Evolutionary conservation across 2,797 vertebrate genomes (phyloP).

Genomic region (Sebastolobus alascanus): DNA sequence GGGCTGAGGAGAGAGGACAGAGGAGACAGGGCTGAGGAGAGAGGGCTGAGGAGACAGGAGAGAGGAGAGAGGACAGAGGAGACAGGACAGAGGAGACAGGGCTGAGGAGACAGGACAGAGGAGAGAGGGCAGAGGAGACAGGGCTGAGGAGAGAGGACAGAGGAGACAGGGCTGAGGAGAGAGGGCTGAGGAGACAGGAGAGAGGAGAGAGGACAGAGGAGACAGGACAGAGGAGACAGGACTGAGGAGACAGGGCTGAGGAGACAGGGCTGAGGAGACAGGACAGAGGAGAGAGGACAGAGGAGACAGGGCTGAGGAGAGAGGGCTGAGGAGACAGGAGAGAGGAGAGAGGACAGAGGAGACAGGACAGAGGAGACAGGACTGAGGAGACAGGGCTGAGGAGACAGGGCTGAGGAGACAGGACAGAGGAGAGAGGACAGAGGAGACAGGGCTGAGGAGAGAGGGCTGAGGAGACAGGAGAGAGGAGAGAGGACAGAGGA

Average conservation of each 20-base stretch:
- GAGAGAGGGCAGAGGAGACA: too few species aligned
- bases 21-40: background rate
- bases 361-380: background rate
- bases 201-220: background rate
- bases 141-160: too few species aligned
- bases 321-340: fast-evolving
- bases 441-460: fast-evolving
- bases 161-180: background rate
- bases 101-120: too few species aligned
- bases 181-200: fast-evolving
- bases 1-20: background rate
- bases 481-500: too few species aligned
- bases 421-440: fast-evolving
- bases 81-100: too few species aligned
- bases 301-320: background rate
- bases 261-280: fast-evolving
- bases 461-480: fast-evolving
- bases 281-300: too few species aligned
- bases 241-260: fast-evolving
- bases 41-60: background rate
- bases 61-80: background rate
- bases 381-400: background rate
- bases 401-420: fast-evolving
- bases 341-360: background rate
- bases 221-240: background rate